A percentile compares a stretch with the other conserved stretches of the same genome.
phyloP scores from a whole-genome alignment of 2,888 invertebrate species.

The Ypsolopha sequella region DNA sequence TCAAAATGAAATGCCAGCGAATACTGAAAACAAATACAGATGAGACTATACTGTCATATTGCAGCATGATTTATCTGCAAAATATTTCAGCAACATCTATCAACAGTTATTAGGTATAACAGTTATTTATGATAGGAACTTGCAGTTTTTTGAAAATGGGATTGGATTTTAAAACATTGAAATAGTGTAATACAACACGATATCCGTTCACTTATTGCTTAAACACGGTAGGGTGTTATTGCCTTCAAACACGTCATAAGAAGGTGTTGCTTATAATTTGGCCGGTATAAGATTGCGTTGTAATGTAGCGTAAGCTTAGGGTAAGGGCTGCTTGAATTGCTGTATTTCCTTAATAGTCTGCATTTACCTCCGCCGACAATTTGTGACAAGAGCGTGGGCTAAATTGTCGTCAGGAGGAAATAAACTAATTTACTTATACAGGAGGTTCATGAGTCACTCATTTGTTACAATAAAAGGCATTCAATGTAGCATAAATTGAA shows the following conservation, averaged over 20 bases:
- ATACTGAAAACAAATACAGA: too few species aligned
- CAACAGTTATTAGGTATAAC: too few species aligned
- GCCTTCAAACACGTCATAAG: conserved; percentile 53
- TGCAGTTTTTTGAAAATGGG: background rate
- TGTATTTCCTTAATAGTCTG: conserved; percentile 70
- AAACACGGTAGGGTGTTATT: conserved; percentile 34
- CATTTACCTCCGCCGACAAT: conserved; percentile 67
- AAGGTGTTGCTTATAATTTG: conserved; percentile 69
- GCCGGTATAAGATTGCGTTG: conserved; percentile 60
- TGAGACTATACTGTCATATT: too few species aligned
- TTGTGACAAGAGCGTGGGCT: conserved; percentile 66
- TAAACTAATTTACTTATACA: conserved; percentile 68
- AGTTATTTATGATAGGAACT: too few species aligned
- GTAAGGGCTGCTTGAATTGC: conserved; percentile 65
- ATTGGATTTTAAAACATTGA: conserved; percentile 20
- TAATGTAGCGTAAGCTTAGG: conserved; percentile 66
- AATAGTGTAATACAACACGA: conserved; percentile 12
- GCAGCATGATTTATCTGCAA: too few species aligned
- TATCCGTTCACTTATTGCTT: conserved; percentile 30
- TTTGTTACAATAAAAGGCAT: background rate
- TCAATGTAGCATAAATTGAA: too few species aligned
- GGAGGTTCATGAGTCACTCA: conserved; percentile 39
- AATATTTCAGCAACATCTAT: too few species aligned
- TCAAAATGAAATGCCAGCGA: too few species aligned
- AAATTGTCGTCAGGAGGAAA: conserved; percentile 67